Conservation (phyloP, 2,888 invertebrate species). For the Antheraea yamamai region DNA sequence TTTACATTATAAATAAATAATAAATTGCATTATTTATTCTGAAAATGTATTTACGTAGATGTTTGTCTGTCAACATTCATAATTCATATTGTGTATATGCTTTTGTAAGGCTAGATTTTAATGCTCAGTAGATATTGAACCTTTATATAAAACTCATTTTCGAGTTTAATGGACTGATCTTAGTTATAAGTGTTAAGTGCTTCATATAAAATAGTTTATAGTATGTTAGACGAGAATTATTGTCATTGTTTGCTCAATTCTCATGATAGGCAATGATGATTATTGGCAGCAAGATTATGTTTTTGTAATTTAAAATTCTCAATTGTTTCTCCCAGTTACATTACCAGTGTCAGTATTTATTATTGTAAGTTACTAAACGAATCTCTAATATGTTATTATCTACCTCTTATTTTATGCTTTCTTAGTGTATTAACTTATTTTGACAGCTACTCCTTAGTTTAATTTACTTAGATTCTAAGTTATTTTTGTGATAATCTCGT, state of each 20-base stretch:
- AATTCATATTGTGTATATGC: slow-evolving; percentile 11
- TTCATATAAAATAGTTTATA: slow-evolving; percentile 59
- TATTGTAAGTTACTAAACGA: slow-evolving; percentile 65
- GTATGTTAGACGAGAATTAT: slow-evolving; percentile 25
- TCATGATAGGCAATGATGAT: slow-evolving; percentile 18
- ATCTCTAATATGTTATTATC: slow-evolving; percentile 75
- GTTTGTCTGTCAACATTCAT: not conserved
- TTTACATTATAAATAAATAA: not conserved
- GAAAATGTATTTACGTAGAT: not conserved
- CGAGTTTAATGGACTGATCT: slow-evolving; percentile 77
- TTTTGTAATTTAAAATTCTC: slow-evolving; percentile 30
- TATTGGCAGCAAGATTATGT: slow-evolving; percentile 28
- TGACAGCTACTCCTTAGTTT: slow-evolving; percentile 36
- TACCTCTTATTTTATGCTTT: slow-evolving; percentile 78
- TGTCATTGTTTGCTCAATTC: slow-evolving; percentile 25
- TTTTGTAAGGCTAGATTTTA: slow-evolving; percentile 41
- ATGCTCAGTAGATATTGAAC: slow-evolving; percentile 58
- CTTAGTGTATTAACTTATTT: slow-evolving; percentile 70
- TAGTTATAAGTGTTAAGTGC: slow-evolving; percentile 74
- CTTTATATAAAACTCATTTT: slow-evolving; percentile 60
- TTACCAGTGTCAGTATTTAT: slow-evolving; percentile 78
- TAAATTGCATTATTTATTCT: not conserved
- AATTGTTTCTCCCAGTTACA: slow-evolving; percentile 35
- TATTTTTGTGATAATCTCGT: slow-evolving; percentile 71
- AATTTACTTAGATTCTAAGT: slow-evolving; percentile 44